phyloP scores from a whole-genome alignment of 2,113 vertebrate species.

The Percina caprodes region DNA sequence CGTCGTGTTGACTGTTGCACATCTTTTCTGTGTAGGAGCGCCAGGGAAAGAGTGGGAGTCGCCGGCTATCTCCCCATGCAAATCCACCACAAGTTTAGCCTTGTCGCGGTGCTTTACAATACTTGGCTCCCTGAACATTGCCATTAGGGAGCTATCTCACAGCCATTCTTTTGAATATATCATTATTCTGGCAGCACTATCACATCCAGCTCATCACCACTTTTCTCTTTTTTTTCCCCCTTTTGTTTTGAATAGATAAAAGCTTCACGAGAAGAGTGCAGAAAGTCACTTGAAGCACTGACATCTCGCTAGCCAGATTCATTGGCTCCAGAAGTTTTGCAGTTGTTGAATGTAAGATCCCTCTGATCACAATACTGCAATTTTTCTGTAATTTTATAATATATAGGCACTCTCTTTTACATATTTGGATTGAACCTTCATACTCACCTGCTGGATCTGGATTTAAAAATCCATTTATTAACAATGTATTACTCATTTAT shows the following conservation, averaged over 20 bases:
- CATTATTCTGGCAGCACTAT: slow-evolving; percentile 72
- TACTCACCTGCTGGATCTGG: not conserved
- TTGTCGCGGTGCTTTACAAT: slow-evolving; percentile 55
- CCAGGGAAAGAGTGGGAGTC: slow-evolving; percentile 68
- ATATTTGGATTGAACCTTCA: not conserved
- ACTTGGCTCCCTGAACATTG: slow-evolving; percentile 54
- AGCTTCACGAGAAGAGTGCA: slow-evolving; percentile 57
- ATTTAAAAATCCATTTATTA: not conserved
- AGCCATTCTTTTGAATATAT: slow-evolving; percentile 75
- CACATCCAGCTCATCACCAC: slow-evolving; percentile 67
- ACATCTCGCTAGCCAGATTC: slow-evolving; percentile 39
- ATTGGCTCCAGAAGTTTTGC: slow-evolving; percentile 37
- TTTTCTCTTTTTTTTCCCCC: slow-evolving; percentile 45
- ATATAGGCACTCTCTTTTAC: too few species aligned
- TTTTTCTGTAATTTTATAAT: too few species aligned
- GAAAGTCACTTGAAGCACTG: slow-evolving; percentile 57
- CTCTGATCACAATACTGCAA: slow-evolving; percentile 1
- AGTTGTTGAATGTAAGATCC: slow-evolving; percentile 31
- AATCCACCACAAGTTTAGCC: slow-evolving; percentile 63
- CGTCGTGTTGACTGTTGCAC: slow-evolving; percentile 50
- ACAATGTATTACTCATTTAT: not conserved
- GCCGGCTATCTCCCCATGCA: slow-evolving; percentile 58
- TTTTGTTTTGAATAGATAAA: slow-evolving; percentile 67
- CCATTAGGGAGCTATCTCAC: slow-evolving; percentile 70
- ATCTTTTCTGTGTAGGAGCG: slow-evolving; percentile 55